A percentile compares a stretch with the other conserved stretches of the same genome.
Conservation (phyloP, 2,888 invertebrate genomes). For the Vannuccia rotundouncinata region DNA sequence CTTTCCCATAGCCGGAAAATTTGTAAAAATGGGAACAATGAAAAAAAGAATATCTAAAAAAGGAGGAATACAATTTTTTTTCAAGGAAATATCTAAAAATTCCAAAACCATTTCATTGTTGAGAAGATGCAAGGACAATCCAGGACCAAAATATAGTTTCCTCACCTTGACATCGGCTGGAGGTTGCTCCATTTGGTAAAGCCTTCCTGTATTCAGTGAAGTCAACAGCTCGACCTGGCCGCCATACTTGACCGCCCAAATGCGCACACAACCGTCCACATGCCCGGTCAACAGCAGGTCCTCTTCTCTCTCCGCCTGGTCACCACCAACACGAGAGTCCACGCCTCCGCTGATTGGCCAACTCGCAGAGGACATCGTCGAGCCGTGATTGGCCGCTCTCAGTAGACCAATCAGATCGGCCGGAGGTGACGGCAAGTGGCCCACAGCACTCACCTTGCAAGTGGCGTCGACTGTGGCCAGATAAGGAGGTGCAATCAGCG, state of each 20-base stretch:
- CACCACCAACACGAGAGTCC: neutral
- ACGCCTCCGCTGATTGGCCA: neutral
- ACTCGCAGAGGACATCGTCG: neutral
- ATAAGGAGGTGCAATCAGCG: neutral
- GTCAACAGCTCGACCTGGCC: neutral
- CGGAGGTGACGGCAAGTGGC: neutral
- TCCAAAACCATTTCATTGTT: too few relatives aligned
- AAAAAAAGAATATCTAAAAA: too few relatives aligned
- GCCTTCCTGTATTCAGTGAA: neutral
- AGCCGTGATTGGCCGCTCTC: too few relatives aligned
- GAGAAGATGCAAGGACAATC: too few relatives aligned
- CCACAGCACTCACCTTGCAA: neutral
- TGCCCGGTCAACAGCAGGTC: constrained; percentile 2
- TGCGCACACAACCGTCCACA: neutral
- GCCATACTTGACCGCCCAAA: neutral
- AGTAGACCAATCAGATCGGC: neutral
- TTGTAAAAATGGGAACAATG: too few relatives aligned
- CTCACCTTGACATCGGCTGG: too few relatives aligned
- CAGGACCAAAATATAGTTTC: too few relatives aligned
- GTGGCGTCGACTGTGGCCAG: neutral
- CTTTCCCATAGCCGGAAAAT: too few relatives aligned
- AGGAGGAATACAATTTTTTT: too few relatives aligned
- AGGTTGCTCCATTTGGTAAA: neutral
- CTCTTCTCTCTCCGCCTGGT: neutral
- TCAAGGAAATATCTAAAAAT: too few relatives aligned